Evolutionary conservation across 2,113 vertebrate species (phyloP).

Genomic region (Cavia porcellus): DNA sequence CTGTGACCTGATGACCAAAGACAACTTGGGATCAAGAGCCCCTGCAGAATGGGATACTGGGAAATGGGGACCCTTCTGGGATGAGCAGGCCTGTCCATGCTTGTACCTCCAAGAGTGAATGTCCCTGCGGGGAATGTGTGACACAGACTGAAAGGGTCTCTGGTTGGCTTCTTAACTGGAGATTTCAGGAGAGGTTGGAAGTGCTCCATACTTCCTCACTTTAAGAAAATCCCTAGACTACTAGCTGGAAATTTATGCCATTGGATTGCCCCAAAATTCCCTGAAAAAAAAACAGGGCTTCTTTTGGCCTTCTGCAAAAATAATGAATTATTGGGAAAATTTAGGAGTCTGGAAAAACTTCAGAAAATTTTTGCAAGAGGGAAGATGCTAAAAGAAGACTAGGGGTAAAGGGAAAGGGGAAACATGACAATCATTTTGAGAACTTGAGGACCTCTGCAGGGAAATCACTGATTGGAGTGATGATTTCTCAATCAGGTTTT

Average conservation of each 20-base stretch:
- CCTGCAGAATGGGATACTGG: background rate
- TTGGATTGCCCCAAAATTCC: constrained; percentile 62
- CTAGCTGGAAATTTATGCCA: constrained; percentile 44
- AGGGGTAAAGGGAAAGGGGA: background rate
- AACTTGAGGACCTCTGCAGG: background rate
- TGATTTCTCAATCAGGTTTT: background rate
- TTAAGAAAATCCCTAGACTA: constrained; percentile 62
- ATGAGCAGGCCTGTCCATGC: background rate
- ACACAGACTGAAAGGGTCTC: background rate
- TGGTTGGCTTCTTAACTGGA: background rate
- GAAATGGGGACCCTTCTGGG: background rate
- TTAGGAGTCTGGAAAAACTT: background rate
- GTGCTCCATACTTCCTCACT: background rate
- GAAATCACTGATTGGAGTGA: background rate
- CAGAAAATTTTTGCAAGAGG: background rate
- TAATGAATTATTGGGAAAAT: constrained; percentile 60
- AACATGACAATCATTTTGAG: background rate
- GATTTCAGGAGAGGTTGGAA: background rate
- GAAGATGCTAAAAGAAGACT: background rate
- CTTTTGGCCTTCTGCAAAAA: constrained; percentile 52
- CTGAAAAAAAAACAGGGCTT: background rate
- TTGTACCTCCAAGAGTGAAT: background rate
- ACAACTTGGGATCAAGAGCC: background rate
- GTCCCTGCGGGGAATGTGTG: background rate
- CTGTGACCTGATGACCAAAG: background rate